These are phyloP conservation scores for Magallana nippona DNA, from an alignment of 2,888 invertebrate species.

Conservation along the genomic window DNA sequence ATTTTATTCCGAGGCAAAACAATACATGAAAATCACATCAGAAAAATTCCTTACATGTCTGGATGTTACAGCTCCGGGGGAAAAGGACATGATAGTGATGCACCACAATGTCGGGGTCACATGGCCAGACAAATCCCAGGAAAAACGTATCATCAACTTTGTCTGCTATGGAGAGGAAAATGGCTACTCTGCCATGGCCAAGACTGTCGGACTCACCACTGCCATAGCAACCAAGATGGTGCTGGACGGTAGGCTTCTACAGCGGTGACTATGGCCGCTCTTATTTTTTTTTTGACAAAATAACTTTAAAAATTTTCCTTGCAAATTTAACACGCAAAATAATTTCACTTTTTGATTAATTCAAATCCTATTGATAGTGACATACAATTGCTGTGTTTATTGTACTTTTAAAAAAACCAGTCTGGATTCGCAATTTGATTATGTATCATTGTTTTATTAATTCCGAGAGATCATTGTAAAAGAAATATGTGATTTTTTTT, in stretches of 20 bases:
- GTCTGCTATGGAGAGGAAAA: conserved; percentile 89
- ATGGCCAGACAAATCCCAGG: conserved; percentile 90
- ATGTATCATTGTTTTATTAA: conserved; percentile 81
- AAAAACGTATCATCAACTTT: conserved; percentile 88
- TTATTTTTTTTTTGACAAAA: too few species aligned
- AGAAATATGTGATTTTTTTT: too few species aligned
- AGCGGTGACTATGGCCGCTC: too few species aligned
- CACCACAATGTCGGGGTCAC: conserved; percentile 95
- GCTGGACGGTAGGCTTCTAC: conserved; percentile 89
- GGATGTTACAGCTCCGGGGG: conserved; percentile 80
- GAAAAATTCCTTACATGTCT: not conserved
- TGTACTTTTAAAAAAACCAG: too few species aligned
- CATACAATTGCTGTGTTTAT: too few species aligned
- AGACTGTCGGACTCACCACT: conserved; percentile 94
- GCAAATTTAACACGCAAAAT: too few species aligned
- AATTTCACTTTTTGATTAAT: too few species aligned
- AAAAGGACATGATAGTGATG: conserved; percentile 95
- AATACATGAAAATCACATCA: too few species aligned
- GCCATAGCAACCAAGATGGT: conserved; percentile 99
- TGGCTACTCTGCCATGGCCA: conserved; percentile 97
- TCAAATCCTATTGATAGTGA: too few species aligned
- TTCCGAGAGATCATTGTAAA: conserved; percentile 81
- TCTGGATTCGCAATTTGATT: too few species aligned
- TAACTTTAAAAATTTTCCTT: too few species aligned
- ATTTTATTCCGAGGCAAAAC: too few species aligned